Conservation (phyloP, 2,113 vertebrate species). For the Oenanthe oenanthe region DNA sequence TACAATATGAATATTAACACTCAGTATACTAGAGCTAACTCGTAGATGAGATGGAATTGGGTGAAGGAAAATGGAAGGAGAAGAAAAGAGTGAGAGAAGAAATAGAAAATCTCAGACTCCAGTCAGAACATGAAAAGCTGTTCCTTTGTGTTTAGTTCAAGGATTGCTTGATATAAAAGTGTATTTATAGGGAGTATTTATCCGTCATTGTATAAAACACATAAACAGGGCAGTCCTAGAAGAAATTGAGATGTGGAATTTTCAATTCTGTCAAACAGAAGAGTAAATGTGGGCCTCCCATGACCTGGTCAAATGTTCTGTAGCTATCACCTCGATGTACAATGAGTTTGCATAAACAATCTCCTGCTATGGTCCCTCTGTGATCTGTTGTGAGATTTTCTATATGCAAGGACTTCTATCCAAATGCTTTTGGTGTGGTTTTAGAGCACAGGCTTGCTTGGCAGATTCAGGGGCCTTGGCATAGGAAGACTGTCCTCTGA, state of each 20-base stretch:
- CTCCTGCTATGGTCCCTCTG: not conserved
- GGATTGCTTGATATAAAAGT: not conserved
- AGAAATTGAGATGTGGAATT: not conserved
- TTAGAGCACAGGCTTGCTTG: not conserved
- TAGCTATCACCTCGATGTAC: not conserved
- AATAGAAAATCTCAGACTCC: not conserved
- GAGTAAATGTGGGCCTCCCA: not conserved
- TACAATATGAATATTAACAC: not conserved
- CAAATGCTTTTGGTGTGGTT: not conserved
- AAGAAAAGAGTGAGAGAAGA: not conserved
- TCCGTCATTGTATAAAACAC: not conserved
- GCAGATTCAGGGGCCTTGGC: not conserved
- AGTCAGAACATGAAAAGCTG: not conserved
- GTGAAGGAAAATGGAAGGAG: not conserved
- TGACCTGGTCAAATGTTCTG: not conserved
- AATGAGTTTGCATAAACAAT: not conserved
- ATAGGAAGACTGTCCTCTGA: not conserved
- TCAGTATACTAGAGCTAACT: not conserved
- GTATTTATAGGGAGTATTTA: not conserved
- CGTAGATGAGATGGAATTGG: not conserved
- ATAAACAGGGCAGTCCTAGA: not conserved
- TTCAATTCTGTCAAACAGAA: not conserved
- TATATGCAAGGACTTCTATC: not conserved
- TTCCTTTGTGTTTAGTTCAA: not conserved
- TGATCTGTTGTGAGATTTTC: not conserved